Evolutionary conservation across 2,113 vertebrate genomes (phyloP), one percentile per base, ranked within the genome.

Genomic region (Oceanites oceanicus): DNA sequence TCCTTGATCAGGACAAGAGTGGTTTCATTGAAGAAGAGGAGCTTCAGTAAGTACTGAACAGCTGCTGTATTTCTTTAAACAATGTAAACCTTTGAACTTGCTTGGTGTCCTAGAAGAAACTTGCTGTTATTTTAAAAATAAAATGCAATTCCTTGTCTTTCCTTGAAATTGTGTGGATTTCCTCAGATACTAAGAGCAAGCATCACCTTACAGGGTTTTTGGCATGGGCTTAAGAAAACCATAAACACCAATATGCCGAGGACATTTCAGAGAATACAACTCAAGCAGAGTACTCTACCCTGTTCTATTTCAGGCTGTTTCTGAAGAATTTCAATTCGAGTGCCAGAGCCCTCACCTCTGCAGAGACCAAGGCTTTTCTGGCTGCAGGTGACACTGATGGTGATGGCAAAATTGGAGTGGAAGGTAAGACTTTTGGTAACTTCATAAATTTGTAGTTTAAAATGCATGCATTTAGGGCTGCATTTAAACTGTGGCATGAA

Each of bases 1-100:
- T 99, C 96, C 98, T 99, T 95, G 99, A 99, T 97, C 98, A 98
- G 97, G 99, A 99, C 97, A 98, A 98, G 97, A 98, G 98, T 49
- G 98, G 98, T 94, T 99, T 97, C 97, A 98, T 98, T 62, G 98
- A 99, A 97, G 98, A 99, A 96, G 98, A 99, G 0, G 98, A 99
- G 96, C 98, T 99, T 77, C 98, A 98, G 99, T 99, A 98, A 94
- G 98, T 97, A 91, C 42, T 42, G 29, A 15, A 78, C 61, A 67
- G 42, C 61, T 78, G 50, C 38, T 86, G 27, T 45, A 15, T 47
- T 84, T 65, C 58, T 63, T 89, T 61, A 67, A 76, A 50, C 19
- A 59, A 12, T 5, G 6, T 30, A 72, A 90, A 47, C 13, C 34
- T 91, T 47, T 65, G 49, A 72, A 82, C 10, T 49, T 47, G 12